Conservation (phyloP, 2,113 vertebrate genomes). For the Muntiacus reevesi region DNA sequence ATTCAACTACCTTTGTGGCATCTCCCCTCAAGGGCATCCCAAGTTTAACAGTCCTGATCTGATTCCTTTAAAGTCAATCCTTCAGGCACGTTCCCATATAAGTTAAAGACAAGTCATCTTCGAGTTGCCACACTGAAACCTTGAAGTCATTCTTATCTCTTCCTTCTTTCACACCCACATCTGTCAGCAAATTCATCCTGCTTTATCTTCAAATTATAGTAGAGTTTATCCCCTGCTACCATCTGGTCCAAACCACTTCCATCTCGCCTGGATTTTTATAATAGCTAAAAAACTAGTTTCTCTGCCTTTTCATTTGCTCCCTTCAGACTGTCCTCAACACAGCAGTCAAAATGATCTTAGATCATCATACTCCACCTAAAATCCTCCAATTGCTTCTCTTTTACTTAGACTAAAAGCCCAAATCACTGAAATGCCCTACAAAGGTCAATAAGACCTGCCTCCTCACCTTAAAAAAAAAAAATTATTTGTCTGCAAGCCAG, state of each 20-base stretch:
- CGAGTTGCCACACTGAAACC: neutral
- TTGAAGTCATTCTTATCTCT: neutral
- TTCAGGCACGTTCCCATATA: neutral
- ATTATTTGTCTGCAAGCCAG: neutral
- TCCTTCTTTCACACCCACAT: neutral
- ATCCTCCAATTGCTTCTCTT: neutral
- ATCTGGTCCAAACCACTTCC: neutral
- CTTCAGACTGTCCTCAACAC: neutral
- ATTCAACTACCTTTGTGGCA: neutral
- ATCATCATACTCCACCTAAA: neutral
- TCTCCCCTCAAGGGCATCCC: neutral
- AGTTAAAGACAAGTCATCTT: neutral
- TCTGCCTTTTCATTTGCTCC: neutral
- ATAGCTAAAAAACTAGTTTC: neutral
- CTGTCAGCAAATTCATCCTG: neutral
- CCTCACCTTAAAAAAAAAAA: neutral
- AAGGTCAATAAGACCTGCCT: neutral
- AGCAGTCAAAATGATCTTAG: neutral
- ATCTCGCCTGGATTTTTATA: neutral
- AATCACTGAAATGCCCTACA: neutral
- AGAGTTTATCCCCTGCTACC: neutral
- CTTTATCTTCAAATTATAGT: neutral
- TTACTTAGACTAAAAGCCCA: neutral
- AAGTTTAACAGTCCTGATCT: neutral
- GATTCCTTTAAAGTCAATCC: neutral